These are phyloP conservation scores for Protaetia brevitarsis DNA, from an alignment of 1,140 invertebrate genomes.

Conservation along the genomic window DNA sequence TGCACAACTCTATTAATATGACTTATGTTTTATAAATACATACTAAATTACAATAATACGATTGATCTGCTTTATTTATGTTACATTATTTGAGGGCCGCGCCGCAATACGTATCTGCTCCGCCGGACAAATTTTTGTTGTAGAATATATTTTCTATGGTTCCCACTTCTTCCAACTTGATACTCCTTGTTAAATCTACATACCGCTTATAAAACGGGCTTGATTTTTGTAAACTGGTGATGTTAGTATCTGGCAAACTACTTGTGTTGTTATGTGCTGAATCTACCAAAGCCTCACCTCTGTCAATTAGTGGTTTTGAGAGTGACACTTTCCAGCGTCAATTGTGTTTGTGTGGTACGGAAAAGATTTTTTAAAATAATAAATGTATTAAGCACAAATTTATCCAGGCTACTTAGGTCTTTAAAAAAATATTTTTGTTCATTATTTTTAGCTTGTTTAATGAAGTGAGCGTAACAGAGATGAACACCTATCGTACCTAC, in stretches of 20 bases:
- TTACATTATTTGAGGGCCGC: too few relatives aligned
- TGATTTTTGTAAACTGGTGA: constrained; percentile 1
- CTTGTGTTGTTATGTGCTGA: too few relatives aligned
- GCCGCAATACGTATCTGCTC: too few relatives aligned
- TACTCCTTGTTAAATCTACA: not conserved
- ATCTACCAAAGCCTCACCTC: not conserved
- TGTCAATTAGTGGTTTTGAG: not conserved
- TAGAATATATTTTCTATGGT: not conserved
- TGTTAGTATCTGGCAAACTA: not conserved
- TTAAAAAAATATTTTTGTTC: not conserved
- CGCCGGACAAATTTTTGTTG: not conserved
- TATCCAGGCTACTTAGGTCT: not conserved
- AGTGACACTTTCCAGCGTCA: not conserved
- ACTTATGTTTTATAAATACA: too few relatives aligned
- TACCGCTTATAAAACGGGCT: not conserved
- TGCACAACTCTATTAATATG: too few relatives aligned
- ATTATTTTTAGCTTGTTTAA: constrained; percentile 7
- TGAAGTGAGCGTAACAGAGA: constrained; percentile 16
- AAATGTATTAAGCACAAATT: constrained; percentile 21
- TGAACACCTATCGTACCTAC: not conserved
- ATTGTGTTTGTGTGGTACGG: not conserved
- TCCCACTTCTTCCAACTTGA: too few relatives aligned
- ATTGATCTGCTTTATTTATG: too few relatives aligned
- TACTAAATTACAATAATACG: too few relatives aligned
- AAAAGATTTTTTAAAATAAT: constrained; percentile 21